Evolutionary conservation across 2,888 invertebrate genomes (phyloP).

Genomic region (Drosophila bunnanda): DNA sequence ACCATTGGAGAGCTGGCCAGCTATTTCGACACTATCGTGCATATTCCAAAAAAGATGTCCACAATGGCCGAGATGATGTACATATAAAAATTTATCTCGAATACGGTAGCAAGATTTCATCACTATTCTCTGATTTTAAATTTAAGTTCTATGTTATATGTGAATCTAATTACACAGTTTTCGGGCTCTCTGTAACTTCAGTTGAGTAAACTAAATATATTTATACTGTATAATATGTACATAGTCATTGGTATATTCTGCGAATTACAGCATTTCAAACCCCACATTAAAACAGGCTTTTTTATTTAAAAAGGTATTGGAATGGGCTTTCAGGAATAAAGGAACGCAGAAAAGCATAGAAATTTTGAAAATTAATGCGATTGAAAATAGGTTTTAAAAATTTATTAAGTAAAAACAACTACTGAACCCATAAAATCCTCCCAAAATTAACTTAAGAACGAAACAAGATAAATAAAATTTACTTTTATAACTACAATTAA

Average conservation of each 20-base stretch:
- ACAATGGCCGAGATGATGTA: slow-evolving; percentile 99
- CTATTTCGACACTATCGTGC: slow-evolving; percentile 97
- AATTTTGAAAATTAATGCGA: background rate
- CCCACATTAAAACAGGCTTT: background rate
- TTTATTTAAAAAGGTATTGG: background rate
- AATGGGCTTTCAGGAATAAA: background rate
- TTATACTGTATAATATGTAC: slow-evolving; percentile 37
- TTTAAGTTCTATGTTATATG: slow-evolving; percentile 32
- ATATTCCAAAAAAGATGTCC: slow-evolving; percentile 99
- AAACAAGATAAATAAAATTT: too few relatives aligned
- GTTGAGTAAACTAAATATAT: slow-evolving; percentile 30
- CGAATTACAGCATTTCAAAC: slow-evolving; percentile 34
- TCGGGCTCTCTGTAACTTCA: slow-evolving; percentile 18
- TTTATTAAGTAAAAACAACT: background rate
- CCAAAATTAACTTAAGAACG: background rate
- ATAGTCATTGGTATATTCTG: slow-evolving; percentile 38
- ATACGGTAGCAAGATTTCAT: background rate
- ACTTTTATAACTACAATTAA: background rate
- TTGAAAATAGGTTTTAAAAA: background rate
- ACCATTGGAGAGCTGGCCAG: slow-evolving; percentile 97
- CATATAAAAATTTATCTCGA: slow-evolving; percentile 87
- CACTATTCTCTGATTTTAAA: slow-evolving; percentile 16
- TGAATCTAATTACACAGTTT: slow-evolving; percentile 35
- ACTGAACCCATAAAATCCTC: too few relatives aligned
- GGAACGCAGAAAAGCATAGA: too few relatives aligned